These are phyloP conservation scores for Oceanites oceanicus DNA, from an alignment of 2,113 vertebrate genomes.

Conservation along the genomic window DNA sequence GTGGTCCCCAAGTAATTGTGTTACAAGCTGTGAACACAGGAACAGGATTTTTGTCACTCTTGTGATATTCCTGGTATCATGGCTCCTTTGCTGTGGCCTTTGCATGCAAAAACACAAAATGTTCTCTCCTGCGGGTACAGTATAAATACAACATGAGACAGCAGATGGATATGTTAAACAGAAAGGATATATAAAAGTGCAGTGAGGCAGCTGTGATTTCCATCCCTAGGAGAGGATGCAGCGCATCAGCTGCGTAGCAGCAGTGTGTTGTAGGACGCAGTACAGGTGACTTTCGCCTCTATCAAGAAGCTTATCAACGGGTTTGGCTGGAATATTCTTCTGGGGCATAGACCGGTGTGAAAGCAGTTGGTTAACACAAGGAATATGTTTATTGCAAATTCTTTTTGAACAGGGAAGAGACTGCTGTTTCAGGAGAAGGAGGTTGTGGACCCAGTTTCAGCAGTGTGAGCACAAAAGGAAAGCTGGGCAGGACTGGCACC, in stretches of 20 bases:
- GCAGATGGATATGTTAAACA: neutral
- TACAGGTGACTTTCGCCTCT: neutral
- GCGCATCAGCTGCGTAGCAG: neutral
- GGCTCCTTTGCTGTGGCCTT: neutral
- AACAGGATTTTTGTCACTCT: neutral
- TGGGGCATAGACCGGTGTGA: neutral
- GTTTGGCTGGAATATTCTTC: neutral
- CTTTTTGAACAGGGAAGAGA: neutral
- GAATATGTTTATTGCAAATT: neutral
- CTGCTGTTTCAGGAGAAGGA: neutral
- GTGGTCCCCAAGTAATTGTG: neutral
- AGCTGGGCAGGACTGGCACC: neutral
- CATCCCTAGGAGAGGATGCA: neutral
- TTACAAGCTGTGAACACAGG: neutral
- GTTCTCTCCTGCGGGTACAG: neutral
- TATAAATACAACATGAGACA: neutral
- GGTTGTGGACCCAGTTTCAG: neutral
- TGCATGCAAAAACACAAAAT: neutral
- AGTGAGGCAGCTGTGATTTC: neutral
- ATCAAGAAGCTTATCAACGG: neutral
- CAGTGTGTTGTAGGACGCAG: neutral
- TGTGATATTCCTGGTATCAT: neutral
- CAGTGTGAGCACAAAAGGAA: neutral
- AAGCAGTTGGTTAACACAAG: neutral
- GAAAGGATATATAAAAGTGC: neutral